These are phyloP conservation scores for Pao palembangensis DNA, from an alignment of 2,113 vertebrate genomes.

Conservation along the genomic window DNA sequence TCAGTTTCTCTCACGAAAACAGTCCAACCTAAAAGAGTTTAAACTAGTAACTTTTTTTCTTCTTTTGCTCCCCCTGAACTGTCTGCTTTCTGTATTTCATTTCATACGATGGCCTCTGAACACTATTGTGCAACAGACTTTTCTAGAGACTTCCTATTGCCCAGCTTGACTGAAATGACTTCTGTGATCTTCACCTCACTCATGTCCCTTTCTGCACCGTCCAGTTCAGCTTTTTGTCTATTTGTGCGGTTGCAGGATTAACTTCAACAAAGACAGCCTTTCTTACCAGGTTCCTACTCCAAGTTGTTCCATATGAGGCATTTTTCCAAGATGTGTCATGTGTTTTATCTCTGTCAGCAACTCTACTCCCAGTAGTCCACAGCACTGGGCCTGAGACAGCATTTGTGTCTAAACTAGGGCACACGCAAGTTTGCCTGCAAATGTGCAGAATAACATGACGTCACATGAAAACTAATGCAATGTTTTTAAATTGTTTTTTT, in stretches of 20 bases:
- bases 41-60: neutral
- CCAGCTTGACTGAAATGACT: slow-evolving; percentile 15
- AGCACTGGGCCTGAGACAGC: slow-evolving; percentile 33
- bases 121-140: slow-evolving; percentile 22
- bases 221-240: slow-evolving; percentile 14
- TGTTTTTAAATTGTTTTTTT: neutral
- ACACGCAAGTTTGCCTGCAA: slow-evolving; percentile 26
- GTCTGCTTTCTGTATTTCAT: slow-evolving; percentile 31
- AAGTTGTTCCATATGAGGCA: slow-evolving; percentile 38
- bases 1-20: too few relatives aligned
- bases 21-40: too few relatives aligned
- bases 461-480: slow-evolving; percentile 10
- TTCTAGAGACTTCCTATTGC: slow-evolving; percentile 10
- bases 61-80: neutral
- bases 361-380: slow-evolving; percentile 34
- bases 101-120: slow-evolving; percentile 25
- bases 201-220: neutral
- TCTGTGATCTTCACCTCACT: too few relatives aligned
- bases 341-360: slow-evolving; percentile 45
- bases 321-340: slow-evolving; percentile 42
- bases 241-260: slow-evolving; percentile 36
- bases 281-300: slow-evolving; percentile 41
- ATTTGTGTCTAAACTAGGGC: slow-evolving; percentile 52
- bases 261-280: slow-evolving; percentile 37
- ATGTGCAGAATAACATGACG: slow-evolving; percentile 18